These are phyloP conservation scores for Drosophila setifemur DNA, from an alignment of 1,140 invertebrate genomes.

Conservation along the genomic window DNA sequence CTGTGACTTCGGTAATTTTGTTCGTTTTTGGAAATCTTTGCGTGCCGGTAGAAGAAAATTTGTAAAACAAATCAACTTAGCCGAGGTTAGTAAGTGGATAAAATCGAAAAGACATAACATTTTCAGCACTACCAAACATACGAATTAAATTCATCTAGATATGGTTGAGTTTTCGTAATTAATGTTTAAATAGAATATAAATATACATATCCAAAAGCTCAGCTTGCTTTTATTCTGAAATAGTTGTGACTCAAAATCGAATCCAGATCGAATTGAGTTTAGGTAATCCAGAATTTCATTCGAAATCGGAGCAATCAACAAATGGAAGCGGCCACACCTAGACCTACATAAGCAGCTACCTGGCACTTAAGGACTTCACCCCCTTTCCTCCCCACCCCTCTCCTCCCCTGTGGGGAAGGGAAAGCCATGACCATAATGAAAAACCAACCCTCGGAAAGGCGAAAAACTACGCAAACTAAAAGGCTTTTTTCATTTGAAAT, in stretches of 20 bases:
- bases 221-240: background rate
- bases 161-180: too few relatives aligned
- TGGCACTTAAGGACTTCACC: conserved; percentile 24
- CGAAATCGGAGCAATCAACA: conserved; percentile 35
- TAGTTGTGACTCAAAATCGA: background rate
- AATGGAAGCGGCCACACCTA: conserved; percentile 57
- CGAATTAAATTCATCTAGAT: too few relatives aligned
- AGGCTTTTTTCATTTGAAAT: conserved; percentile 38
- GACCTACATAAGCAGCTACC: conserved; percentile 48
- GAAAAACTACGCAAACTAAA: conserved; percentile 56
- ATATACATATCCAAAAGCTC: too few relatives aligned
- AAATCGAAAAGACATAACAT: background rate
- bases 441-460: conserved; percentile 28
- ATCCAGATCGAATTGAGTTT: background rate
- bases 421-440: too few relatives aligned
- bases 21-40: conserved; percentile 15
- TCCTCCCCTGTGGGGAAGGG: too few relatives aligned
- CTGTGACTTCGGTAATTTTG: conserved; percentile 21
- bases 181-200: too few relatives aligned
- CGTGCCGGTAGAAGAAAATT: conserved; percentile 15
- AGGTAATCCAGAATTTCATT: background rate
- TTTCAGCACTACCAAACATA: too few relatives aligned
- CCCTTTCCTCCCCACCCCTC: background rate
- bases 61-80: conserved; percentile 4
- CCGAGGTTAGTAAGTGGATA: conserved; percentile 3